Evolutionary conservation across 2,888 invertebrate genomes (phyloP).

Genomic region (Chironomus tentans): DNA sequence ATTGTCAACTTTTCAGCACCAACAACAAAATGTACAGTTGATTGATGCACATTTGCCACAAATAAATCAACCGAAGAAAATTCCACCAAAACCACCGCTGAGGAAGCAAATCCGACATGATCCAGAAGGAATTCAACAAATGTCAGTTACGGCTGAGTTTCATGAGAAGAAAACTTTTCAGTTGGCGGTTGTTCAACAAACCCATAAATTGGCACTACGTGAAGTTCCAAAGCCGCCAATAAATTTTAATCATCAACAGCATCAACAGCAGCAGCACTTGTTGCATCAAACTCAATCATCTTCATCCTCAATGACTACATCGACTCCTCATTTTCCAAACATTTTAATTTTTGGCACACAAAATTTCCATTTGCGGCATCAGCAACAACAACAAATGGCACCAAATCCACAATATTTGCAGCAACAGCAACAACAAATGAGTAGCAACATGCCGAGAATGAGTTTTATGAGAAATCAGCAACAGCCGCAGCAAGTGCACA

Average conservation of each 20-base stretch:
- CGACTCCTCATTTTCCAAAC: not conserved
- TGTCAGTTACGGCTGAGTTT: not conserved
- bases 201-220: not conserved
- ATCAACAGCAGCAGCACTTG: conserved; percentile 3
- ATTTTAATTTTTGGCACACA: not conserved
- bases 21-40: not conserved
- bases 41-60: not conserved
- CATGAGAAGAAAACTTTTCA: conserved; percentile 1
- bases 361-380: not conserved
- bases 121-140: conserved; percentile 11
- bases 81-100: conserved; percentile 10
- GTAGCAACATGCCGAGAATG: not conserved
- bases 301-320: not conserved
- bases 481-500: not conserved
- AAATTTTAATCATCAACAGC: not conserved
- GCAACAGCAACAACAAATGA: not conserved
- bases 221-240: conserved; percentile 1
- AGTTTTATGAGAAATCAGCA: not conserved
- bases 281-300: not conserved
- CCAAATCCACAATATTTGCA: no score
- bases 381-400: not conserved
- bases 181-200: not conserved
- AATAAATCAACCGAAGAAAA: not conserved
- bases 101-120: not conserved
- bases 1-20: no score